These are phyloP conservation scores for Drosophila orosa DNA, from an alignment of 1,140 invertebrate species.

Conservation along the genomic window DNA sequence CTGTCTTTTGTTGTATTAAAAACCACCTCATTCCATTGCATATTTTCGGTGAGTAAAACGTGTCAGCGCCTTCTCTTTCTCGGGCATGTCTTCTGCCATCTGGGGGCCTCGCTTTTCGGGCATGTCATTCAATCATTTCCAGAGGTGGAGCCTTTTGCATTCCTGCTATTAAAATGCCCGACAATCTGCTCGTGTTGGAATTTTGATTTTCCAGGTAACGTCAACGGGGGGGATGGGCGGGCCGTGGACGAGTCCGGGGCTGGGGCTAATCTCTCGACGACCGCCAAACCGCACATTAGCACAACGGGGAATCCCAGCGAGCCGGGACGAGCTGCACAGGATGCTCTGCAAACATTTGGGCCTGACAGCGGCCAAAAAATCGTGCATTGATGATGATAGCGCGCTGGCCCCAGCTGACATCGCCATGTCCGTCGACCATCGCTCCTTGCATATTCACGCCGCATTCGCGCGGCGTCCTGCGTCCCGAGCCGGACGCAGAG, in stretches of 20 bases:
- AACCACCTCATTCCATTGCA: slow-evolving; percentile 45
- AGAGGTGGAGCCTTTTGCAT: slow-evolving; percentile 66
- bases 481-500: slow-evolving; percentile 35
- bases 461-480: slow-evolving; percentile 67
- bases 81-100: not conserved
- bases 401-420: slow-evolving; percentile 31
- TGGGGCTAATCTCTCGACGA: slow-evolving; percentile 68
- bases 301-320: slow-evolving; percentile 44
- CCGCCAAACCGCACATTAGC: slow-evolving; percentile 78
- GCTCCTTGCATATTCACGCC: slow-evolving; percentile 74
- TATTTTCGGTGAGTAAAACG: slow-evolving; percentile 61
- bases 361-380: slow-evolving; percentile 55
- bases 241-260: not conserved
- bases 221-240: slow-evolving; percentile 21
- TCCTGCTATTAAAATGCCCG: slow-evolving; percentile 79
- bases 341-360: slow-evolving; percentile 57
- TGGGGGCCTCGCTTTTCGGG: not conserved
- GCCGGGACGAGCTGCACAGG: slow-evolving; percentile 3
- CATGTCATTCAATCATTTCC: slow-evolving; percentile 77
- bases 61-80: slow-evolving; percentile 30
- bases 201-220: slow-evolving; percentile 76
- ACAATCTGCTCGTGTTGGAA: slow-evolving; percentile 78
- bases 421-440: slow-evolving; percentile 34
- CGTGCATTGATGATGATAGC: slow-evolving; percentile 80
- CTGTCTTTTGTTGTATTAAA: slow-evolving; percentile 29